phyloP scores from a whole-genome alignment of 2,113 vertebrate genomes.

The Semnornis frantzii region DNA sequence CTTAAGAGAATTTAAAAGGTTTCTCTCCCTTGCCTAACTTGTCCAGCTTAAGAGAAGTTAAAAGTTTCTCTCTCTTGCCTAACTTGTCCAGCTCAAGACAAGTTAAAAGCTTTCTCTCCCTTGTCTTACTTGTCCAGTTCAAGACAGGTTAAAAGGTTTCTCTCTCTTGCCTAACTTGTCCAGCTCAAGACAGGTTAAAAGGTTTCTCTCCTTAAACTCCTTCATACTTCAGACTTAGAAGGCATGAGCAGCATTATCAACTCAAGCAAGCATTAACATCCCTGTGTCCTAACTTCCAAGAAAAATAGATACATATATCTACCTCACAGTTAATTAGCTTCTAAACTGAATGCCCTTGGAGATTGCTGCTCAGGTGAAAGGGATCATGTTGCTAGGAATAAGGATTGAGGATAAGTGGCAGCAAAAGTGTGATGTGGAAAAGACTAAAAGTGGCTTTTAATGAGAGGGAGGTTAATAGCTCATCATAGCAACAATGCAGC shows the following conservation, averaged over 20 bases:
- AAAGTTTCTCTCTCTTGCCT: too few relatives aligned
- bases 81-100: too few relatives aligned
- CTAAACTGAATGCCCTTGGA: not conserved
- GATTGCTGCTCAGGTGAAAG: not conserved
- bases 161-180: too few relatives aligned
- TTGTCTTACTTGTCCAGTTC: too few relatives aligned
- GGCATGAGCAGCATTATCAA: not conserved
- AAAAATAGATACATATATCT: not conserved
- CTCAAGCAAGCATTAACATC: not conserved
- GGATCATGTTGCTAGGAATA: not conserved
- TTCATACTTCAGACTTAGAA: not conserved
- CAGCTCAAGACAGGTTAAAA: too few relatives aligned
- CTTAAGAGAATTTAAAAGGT: too few relatives aligned
- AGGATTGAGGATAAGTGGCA: not conserved
- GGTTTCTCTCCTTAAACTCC: too few relatives aligned
- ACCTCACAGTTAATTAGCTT: not conserved
- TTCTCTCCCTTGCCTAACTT: too few relatives aligned
- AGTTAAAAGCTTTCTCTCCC: too few relatives aligned
- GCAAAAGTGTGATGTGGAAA: not conserved
- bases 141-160: too few relatives aligned
- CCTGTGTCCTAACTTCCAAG: not conserved
- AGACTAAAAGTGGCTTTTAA: conserved; percentile 3
- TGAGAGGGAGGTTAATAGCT: conserved; percentile 9
- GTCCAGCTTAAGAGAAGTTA: too few relatives aligned
- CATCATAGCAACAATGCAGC: not conserved